Percentiles rank a stretch among this genome's conserved stretches.
phyloP scores from a whole-genome alignment of 64 coral and sea anemone genomes.

The Pocillopora damicornis region DNA sequence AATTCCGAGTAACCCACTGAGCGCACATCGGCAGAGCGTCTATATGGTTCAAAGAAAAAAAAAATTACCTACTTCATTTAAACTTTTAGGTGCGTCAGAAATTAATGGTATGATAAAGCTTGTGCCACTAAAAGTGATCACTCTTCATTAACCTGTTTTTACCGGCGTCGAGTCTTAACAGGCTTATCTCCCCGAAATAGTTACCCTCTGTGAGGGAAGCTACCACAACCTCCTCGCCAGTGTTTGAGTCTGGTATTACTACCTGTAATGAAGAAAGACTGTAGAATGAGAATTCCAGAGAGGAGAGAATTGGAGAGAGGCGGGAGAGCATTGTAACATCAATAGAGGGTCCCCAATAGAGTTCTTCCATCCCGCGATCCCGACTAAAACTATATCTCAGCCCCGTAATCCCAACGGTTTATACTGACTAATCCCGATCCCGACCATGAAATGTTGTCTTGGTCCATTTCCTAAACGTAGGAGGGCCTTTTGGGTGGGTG shows the following conservation, averaged over 20 bases:
- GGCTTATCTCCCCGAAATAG: constrained; percentile 97
- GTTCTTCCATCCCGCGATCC: too few relatives aligned
- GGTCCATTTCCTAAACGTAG: too few relatives aligned
- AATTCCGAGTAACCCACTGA: constrained; percentile 97
- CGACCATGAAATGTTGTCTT: too few relatives aligned
- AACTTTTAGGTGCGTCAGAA: not conserved
- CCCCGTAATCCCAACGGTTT: too few relatives aligned
- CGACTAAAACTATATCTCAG: too few relatives aligned
- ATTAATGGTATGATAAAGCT: not conserved
- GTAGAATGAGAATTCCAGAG: not conserved
- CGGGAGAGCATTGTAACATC: too few relatives aligned
- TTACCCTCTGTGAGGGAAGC: constrained; percentile 91
- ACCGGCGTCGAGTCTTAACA: constrained; percentile 83
- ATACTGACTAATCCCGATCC: too few relatives aligned
- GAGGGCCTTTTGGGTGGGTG: too few relatives aligned
- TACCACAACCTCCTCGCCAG: constrained; percentile 85
- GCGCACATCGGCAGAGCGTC: constrained; percentile 92
- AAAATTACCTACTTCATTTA: not conserved
- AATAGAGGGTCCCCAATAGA: too few relatives aligned
- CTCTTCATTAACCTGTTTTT: constrained; percentile 68
- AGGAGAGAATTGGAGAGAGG: not conserved
- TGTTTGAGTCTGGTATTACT: constrained; percentile 58
- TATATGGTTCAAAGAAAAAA: constrained; percentile 8
- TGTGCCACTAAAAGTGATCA: not conserved
- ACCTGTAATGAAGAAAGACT: constrained; percentile 30